Evolutionary conservation across 2,113 vertebrate species (phyloP).

Genomic region (Coracopsis vasa): DNA sequence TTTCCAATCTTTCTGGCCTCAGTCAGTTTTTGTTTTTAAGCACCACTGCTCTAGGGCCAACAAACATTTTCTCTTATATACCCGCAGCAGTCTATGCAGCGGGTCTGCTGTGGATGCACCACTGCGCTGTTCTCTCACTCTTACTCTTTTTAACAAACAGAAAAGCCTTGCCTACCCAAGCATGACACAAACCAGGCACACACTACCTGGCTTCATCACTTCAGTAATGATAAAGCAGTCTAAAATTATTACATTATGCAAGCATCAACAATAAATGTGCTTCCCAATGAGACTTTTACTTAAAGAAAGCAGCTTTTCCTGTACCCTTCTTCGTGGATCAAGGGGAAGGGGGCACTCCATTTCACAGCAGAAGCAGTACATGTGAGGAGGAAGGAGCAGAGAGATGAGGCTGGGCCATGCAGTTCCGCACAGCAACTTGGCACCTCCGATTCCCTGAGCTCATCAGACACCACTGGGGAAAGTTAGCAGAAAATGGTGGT

Average conservation of each 20-base stretch:
- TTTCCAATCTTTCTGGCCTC: not conserved
- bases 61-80: fast-evolving
- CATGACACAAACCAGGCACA: constrained; percentile 6
- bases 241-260: not conserved
- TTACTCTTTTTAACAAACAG: not conserved
- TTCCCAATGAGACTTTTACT: not conserved
- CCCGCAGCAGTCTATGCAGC: fast-evolving
- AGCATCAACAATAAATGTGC: not conserved
- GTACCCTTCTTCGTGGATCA: too few relatives aligned
- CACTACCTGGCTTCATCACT: not conserved
- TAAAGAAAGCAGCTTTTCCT: not conserved
- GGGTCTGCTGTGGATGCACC: not conserved
- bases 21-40: fast-evolving
- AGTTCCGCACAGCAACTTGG: not conserved
- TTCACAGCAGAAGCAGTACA: fast-evolving
- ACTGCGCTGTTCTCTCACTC: fast-evolving
- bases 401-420: fast-evolving
- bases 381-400: not conserved
- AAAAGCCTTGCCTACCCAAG: not conserved
- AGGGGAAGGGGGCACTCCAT: too few relatives aligned
- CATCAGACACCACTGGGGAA: fast-evolving
- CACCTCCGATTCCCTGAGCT: not conserved
- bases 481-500: not conserved
- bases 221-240: not conserved
- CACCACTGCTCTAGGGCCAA: too few relatives aligned